Conservation (phyloP, 2,888 invertebrate genomes). For the Trileptium ribeirensis region DNA sequence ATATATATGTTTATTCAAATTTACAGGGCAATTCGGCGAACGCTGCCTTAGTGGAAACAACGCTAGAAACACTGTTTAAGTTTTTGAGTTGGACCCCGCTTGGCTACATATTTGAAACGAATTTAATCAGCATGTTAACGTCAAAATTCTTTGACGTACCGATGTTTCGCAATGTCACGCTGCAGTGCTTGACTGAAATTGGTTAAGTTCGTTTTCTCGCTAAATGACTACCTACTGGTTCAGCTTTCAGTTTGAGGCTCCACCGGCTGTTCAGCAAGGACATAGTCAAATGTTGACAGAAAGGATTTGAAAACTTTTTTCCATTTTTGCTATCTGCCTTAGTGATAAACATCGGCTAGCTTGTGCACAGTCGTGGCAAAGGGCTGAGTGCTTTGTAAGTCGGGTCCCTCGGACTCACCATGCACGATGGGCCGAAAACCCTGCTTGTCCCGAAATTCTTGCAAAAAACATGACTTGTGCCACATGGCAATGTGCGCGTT, state of each 20-base stretch:
- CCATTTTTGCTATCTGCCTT: neutral
- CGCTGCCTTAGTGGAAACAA: slow-evolving; percentile 87
- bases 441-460: too few species aligned
- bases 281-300: too few species aligned
- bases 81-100: slow-evolving; percentile 99
- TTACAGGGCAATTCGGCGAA: slow-evolving; percentile 84
- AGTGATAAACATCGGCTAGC: too few species aligned
- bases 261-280: too few species aligned
- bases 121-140: slow-evolving; percentile 83
- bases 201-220: slow-evolving; percentile 52
- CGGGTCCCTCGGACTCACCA: too few species aligned
- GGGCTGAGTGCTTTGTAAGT: too few species aligned
- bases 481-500: too few species aligned
- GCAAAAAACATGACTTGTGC: too few species aligned
- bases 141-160: slow-evolving; percentile 95
- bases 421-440: too few species aligned
- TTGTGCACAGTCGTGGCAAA: too few species aligned
- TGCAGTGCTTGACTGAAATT: slow-evolving; percentile 97
- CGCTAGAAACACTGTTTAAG: slow-evolving; percentile 85
- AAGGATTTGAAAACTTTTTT: neutral
- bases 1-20: slow-evolving; percentile 21
- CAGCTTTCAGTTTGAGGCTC: too few species aligned
- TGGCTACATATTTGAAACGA: slow-evolving; percentile 98
- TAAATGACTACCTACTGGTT: too few species aligned
- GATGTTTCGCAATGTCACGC: slow-evolving; percentile 90